Evolutionary conservation across 2,113 vertebrate genomes (phyloP), one percentile per base, ranked within the genome.

Genomic region (Rousettus leschenaultii): DNA sequence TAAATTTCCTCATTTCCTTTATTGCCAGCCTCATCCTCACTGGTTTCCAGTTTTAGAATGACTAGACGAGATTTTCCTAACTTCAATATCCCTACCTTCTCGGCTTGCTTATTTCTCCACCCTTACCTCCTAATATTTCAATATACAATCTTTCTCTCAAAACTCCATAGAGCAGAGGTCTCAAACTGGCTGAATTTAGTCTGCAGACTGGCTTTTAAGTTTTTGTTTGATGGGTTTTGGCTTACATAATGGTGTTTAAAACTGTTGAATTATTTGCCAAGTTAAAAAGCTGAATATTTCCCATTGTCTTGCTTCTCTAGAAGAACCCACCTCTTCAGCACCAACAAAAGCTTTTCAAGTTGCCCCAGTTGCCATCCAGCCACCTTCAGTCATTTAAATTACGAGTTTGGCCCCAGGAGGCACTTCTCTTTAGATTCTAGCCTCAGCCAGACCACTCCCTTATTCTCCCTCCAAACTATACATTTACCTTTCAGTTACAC

Each of bases 371-470:
- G 75, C 85, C 77, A 73, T 3, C 33, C 6, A 28, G 53, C 11
- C 28, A 87, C 77, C 71, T 89, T 91, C 43, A 80, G 78, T 80
- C 53, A 88, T 91, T 97, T 82, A 91, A 90, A 82, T 86, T 22
- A 45, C 66, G 26, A 89, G 59, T 61, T 30, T 48, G 38, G 88
- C 85, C 74, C 70, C 19, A 73, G 48, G 59, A 90, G 14, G 43
- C 48, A 35, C 74, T 95, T 85, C 43, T 70, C 91, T 78, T 71
- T 33, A 74, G 30, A 87, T 68, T 73, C 59, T 16, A 26, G 78
- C 53, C 48, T 94, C 15, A 70, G 74, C 18, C 59, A 55, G 55
- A 40, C 57, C 63, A 84, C 40, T 78, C n/a, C 59, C 43, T 66
- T 59, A n/a, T 14, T 40, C 40, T 87, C 61, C 35, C 26, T n/a